These are phyloP conservation scores for Stomorhina lunata DNA, from an alignment of 2,888 invertebrate genomes.

Conservation along the genomic window DNA sequence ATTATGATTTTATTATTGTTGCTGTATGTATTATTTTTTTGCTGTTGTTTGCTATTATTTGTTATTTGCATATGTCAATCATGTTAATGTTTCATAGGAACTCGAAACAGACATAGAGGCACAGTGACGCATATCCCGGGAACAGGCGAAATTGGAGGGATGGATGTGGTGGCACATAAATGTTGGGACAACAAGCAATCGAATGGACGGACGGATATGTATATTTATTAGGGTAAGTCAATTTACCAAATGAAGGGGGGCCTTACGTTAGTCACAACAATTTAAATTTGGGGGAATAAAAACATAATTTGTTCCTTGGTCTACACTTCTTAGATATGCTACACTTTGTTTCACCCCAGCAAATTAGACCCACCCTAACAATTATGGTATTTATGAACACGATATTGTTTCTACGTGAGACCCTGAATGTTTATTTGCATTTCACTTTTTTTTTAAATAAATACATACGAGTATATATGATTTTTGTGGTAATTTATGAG, in stretches of 20 bases:
- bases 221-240: no score
- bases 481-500: constrained; percentile 48
- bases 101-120: neutral
- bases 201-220: neutral
- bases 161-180: no score
- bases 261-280: no score
- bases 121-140: neutral
- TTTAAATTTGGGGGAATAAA: no score
- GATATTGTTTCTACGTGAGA: neutral
- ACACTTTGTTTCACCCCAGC: no score
- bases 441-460: neutral
- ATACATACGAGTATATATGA: no score
- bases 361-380: neutral
- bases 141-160: neutral
- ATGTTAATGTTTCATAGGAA: constrained; percentile 41
- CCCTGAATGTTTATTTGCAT: constrained; percentile 19
- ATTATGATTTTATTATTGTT: constrained; percentile 40
- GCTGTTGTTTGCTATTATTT: constrained; percentile 48
- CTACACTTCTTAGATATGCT: no score
- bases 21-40: neutral
- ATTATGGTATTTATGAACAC: neutral
- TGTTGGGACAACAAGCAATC: no score
- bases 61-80: constrained; percentile 62
- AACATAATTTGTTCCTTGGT: no score
- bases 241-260: no score